Evolutionary conservation across 2,797 vertebrate genomes (phyloP).

Genomic region (Tachyglossus aculeatus): DNA sequence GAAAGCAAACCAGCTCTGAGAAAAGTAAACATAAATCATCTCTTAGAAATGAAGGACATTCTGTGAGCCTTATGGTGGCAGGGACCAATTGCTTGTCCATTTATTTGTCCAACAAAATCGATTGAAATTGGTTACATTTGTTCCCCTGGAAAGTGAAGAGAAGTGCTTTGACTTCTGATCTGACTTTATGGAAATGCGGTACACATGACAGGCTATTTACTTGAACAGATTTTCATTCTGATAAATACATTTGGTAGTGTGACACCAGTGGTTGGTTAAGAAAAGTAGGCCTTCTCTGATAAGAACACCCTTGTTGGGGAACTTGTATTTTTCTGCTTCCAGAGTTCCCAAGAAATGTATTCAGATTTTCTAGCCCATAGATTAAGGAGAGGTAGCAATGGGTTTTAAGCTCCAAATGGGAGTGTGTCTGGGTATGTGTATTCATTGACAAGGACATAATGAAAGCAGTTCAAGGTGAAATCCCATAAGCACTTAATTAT

Average conservation of each 20-base stretch:
- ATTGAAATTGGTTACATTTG: constrained; percentile 3
- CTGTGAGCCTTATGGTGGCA: background rate
- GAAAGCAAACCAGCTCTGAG: constrained; percentile 9
- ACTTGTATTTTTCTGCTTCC: background rate
- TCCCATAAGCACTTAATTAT: background rate
- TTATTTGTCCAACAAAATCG: constrained; percentile 26
- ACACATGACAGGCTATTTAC: background rate
- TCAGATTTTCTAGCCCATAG: background rate
- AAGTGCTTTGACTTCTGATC: background rate
- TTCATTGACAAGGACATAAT: background rate
- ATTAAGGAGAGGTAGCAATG: background rate
- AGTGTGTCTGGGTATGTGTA: too few species aligned
- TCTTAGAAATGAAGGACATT: constrained; percentile 14
- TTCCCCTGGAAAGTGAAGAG: background rate
- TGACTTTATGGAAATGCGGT: constrained; percentile 28
- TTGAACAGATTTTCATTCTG: background rate
- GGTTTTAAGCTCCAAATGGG: background rate
- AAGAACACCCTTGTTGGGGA: too few species aligned
- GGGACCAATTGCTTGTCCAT: background rate
- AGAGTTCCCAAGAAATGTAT: background rate
- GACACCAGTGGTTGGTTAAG: background rate
- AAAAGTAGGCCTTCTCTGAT: background rate
- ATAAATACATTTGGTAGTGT: background rate
- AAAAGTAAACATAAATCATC: background rate
- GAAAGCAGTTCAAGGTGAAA: background rate